A percentile compares a stretch with the other conserved stretches of the same genome.
Evolutionary conservation across 2,888 invertebrate genomes (phyloP).

Genomic region (Criorhina ranunculi): DNA sequence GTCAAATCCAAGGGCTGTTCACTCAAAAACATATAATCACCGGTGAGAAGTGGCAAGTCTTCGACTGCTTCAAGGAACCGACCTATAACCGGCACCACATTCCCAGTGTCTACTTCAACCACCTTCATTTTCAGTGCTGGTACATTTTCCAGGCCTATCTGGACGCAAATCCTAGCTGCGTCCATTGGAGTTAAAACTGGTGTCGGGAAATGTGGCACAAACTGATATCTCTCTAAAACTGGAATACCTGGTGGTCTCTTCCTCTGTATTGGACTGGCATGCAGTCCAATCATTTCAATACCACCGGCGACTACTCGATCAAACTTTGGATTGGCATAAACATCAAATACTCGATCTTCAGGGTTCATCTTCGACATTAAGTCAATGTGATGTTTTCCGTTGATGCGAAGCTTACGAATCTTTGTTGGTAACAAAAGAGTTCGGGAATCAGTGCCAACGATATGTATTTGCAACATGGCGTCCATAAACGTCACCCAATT

Average conservation of each 20-base stretch:
- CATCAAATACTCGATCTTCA: conserved; percentile 81
- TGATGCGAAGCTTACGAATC: conserved; percentile 89
- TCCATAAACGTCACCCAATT: conserved; percentile 96
- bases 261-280: conserved; percentile 90
- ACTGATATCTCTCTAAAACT: conserved; percentile 90
- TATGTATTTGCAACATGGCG: conserved; percentile 93
- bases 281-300: conserved; percentile 91
- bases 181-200: conserved; percentile 82
- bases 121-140: conserved; percentile 87
- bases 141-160: conserved; percentile 90
- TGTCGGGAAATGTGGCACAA: conserved; percentile 87
- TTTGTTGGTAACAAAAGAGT: conserved; percentile 91
- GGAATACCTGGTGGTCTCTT: conserved; percentile 89
- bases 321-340: conserved; percentile 80
- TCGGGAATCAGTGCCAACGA: conserved; percentile 89
- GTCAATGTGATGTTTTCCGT: conserved; percentile 87
- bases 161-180: conserved; percentile 87
- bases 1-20: conserved; percentile 81
- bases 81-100: conserved; percentile 85
- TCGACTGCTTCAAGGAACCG: conserved; percentile 87
- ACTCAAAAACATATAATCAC: conserved; percentile 87
- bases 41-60: conserved; percentile 89
- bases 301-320: conserved; percentile 88
- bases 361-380: conserved; percentile 84
- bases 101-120: conserved; percentile 86